A percentile compares a stretch with the other conserved stretches of the same genome.
These are phyloP conservation scores for Metallyticus violacea DNA, from an alignment of 2,888 invertebrate genomes.

Conservation along the genomic window DNA sequence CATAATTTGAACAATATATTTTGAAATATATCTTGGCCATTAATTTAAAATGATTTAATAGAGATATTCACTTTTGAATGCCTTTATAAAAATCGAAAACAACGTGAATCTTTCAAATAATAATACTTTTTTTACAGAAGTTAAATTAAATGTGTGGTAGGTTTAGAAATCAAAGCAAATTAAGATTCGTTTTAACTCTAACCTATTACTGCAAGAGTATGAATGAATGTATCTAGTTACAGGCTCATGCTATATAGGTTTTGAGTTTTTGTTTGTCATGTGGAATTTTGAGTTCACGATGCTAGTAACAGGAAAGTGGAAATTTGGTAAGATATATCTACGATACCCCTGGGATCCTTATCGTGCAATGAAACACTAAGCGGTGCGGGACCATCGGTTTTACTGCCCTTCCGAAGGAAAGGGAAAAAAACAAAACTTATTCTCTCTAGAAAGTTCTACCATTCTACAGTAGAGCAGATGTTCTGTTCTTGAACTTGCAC, in stretches of 20 bases:
- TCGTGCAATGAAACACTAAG: neutral
- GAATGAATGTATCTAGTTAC: too few relatives aligned
- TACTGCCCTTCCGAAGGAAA: neutral
- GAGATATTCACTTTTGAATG: too few relatives aligned
- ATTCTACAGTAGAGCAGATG: neutral
- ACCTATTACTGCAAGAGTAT: too few relatives aligned
- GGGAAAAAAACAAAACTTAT: neutral
- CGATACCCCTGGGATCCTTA: neutral
- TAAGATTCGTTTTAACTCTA: too few relatives aligned
- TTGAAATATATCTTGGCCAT: too few relatives aligned
- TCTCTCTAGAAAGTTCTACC: neutral
- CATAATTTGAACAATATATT: too few relatives aligned
- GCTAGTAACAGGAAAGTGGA: neutral
- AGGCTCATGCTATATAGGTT: neutral
- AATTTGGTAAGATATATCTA: neutral
- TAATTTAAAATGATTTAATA: too few relatives aligned
- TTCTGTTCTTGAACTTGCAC: neutral
- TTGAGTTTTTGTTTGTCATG: neutral
- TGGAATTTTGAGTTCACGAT: neutral
- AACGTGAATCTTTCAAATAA: too few relatives aligned
- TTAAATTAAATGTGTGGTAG: too few relatives aligned
- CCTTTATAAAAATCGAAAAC: too few relatives aligned
- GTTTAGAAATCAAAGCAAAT: too few relatives aligned
- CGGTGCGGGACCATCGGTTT: neutral
- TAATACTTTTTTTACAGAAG: too few relatives aligned